Percentiles rank a stretch among this genome's conserved stretches.
These are phyloP conservation scores for Acanthosepion esculentum DNA, from an alignment of 2,888 invertebrate species.

Conservation along the genomic window DNA sequence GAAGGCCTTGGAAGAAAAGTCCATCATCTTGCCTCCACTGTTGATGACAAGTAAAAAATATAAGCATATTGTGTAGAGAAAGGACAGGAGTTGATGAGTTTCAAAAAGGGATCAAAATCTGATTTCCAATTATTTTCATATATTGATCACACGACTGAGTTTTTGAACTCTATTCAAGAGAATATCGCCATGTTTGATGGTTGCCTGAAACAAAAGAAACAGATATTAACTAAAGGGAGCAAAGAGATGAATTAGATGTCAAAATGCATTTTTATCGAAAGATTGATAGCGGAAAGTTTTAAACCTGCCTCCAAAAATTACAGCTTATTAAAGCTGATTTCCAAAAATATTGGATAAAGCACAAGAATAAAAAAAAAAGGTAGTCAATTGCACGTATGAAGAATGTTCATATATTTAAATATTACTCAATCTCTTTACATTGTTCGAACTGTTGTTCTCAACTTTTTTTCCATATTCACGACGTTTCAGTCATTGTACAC, in stretches of 20 bases:
- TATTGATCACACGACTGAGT: conserved; percentile 98
- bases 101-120: background rate
- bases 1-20: background rate
- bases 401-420: too few relatives aligned
- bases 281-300: too few relatives aligned
- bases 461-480: too few relatives aligned
- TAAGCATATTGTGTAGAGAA: background rate
- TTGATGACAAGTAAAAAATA: background rate
- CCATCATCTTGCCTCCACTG: background rate
- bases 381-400: too few relatives aligned
- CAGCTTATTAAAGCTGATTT: too few relatives aligned
- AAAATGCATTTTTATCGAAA: too few relatives aligned
- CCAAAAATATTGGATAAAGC: too few relatives aligned
- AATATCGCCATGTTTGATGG: conserved; percentile 98
- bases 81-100: background rate
- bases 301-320: too few relatives aligned
- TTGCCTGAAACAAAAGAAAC: conserved; percentile 78
- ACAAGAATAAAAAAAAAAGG: too few relatives aligned
- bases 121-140: conserved; percentile 75
- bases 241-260: background rate
- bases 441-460: too few relatives aligned
- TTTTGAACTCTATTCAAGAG: conserved; percentile 98
- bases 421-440: too few relatives aligned
- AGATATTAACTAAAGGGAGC: background rate
- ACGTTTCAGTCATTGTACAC: too few relatives aligned